Conservation (phyloP, 2,113 vertebrate genomes). For the Odobenus rosmarus region DNA sequence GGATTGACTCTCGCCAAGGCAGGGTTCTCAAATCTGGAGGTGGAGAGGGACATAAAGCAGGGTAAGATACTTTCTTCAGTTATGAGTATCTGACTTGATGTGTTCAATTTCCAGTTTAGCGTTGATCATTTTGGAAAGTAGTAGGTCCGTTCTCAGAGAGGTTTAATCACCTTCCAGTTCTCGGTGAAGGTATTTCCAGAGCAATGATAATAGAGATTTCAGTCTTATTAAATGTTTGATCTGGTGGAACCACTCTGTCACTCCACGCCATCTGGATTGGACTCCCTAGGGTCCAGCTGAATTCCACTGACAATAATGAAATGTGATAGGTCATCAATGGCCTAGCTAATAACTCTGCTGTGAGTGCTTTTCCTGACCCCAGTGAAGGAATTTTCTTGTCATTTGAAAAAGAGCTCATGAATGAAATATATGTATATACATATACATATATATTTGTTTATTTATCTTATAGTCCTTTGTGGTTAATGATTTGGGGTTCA, state of each 20-base stretch:
- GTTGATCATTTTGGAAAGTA: not conserved
- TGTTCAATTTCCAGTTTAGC: not conserved
- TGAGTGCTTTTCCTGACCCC: constrained; percentile 20
- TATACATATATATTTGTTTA: too few relatives aligned
- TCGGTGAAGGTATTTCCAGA: constrained; percentile 8
- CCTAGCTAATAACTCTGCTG: not conserved
- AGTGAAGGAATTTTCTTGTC: not conserved
- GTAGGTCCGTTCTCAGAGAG: not conserved
- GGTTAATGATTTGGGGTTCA: not conserved
- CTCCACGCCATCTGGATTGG: not conserved
- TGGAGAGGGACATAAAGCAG: not conserved
- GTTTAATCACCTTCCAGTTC: constrained; percentile 19
- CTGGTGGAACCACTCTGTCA: not conserved
- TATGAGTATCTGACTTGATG: not conserved
- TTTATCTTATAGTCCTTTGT: not conserved
- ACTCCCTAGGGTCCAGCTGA: not conserved
- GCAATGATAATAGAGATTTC: not conserved
- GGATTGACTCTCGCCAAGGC: not conserved
- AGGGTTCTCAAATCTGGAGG: not conserved
- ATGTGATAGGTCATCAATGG: not conserved
- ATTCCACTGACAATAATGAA: not conserved
- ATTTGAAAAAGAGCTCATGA: not conserved
- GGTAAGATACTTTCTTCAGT: not conserved
- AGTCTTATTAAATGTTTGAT: not conserved
- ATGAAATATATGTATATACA: not conserved